A percentile compares a stretch with the other conserved stretches of the same genome.
These are phyloP conservation scores for Spinibarbus caldwelli DNA, from an alignment of 2,797 vertebrate species.

Conservation along the genomic window DNA sequence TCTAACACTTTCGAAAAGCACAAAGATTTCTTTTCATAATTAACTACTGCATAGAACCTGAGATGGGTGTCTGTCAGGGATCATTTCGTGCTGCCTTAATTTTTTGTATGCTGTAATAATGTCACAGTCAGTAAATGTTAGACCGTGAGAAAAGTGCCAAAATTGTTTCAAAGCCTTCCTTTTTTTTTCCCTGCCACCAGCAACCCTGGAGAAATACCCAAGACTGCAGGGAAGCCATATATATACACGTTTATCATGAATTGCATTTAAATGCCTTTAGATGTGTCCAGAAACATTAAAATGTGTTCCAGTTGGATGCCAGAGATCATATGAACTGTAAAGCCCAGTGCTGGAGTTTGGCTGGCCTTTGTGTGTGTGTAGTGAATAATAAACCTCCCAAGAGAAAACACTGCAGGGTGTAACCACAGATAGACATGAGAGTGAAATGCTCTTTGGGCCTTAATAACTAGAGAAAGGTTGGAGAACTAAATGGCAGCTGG, in stretches of 20 bases:
- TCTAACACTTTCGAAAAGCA: slow-evolving; percentile 32
- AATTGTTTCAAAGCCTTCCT: slow-evolving; percentile 7
- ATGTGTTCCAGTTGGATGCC: neutral
- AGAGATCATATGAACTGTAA: slow-evolving; percentile 9
- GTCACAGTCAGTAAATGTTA: neutral
- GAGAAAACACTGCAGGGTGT: slow-evolving; percentile 20
- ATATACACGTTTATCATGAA: neutral
- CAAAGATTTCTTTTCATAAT: slow-evolving; percentile 18
- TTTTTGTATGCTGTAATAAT: slow-evolving; percentile 20
- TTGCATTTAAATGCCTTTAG: neutral
- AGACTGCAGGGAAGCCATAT: slow-evolving; percentile 30
- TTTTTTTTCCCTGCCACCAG: neutral
- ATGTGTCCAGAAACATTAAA: slow-evolving; percentile 28
- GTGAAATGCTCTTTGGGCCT: slow-evolving; percentile 10
- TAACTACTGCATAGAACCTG: neutral
- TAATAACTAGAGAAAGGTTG: slow-evolving; percentile 28
- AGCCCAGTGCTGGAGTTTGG: slow-evolving; percentile 7
- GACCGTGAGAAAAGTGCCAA: slow-evolving; percentile 43
- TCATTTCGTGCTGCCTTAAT: slow-evolving; percentile 41
- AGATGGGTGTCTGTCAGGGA: slow-evolving; percentile 4
- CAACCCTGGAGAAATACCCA: slow-evolving; percentile 17
- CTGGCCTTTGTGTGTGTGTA: slow-evolving; percentile 28
- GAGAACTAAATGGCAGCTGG: slow-evolving; percentile 19
- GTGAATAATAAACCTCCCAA: neutral
- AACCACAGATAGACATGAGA: slow-evolving; percentile 17